phyloP scores from a whole-genome alignment of 2,888 invertebrate species.

The Machimus atricapillus region DNA sequence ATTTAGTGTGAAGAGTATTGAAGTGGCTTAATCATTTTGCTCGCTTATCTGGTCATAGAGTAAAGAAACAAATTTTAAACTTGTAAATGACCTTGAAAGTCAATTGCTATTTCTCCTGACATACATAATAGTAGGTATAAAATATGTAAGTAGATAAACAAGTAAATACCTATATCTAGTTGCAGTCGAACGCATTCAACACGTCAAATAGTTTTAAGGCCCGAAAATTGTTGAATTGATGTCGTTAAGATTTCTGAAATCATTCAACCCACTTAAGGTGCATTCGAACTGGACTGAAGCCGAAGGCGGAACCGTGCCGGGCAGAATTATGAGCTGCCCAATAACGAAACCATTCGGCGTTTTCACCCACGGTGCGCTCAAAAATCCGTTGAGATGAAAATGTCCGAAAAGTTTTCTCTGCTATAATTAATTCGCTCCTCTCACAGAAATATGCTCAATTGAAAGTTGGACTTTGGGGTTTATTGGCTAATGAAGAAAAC shows the following conservation, averaged over 20 bases:
- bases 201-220: neutral
- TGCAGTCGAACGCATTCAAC: neutral
- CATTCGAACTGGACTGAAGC: neutral
- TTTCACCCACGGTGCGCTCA: neutral
- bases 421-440: slow-evolving; percentile 10
- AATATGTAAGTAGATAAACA: neutral
- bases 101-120: neutral
- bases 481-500: slow-evolving; percentile 13
- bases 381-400: neutral
- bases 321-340: neutral
- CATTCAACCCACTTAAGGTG: neutral
- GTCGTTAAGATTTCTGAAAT: neutral
- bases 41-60: too few relatives aligned
- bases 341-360: neutral
- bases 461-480: neutral
- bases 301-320: neutral
- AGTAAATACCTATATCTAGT: neutral
- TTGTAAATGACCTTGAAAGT: too few relatives aligned
- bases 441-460: neutral
- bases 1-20: too few relatives aligned
- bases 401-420: neutral
- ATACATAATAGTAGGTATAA: neutral
- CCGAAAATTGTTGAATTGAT: neutral
- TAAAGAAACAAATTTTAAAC: too few relatives aligned
- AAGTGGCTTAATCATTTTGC: too few relatives aligned